Percentiles rank a stretch among this genome's conserved stretches.
Evolutionary conservation across 1,140 invertebrate species (phyloP).

Genomic region (Lordiphosa mommai): DNA sequence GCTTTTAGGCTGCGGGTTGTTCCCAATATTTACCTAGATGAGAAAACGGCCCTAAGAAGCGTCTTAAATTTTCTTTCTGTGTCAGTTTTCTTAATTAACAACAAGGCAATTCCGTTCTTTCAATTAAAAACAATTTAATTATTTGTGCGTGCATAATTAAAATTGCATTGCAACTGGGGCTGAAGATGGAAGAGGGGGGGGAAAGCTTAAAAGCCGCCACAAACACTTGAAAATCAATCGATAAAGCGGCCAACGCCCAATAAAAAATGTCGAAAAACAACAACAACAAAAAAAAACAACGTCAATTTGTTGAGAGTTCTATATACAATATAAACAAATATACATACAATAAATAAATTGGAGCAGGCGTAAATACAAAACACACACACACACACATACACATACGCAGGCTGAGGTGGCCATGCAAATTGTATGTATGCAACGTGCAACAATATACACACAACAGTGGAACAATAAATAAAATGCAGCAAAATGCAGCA

Average conservation of each 20-base stretch:
- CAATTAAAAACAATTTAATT: slow-evolving; percentile 73
- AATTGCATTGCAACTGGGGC: slow-evolving; percentile 48
- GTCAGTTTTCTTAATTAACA: slow-evolving; percentile 48
- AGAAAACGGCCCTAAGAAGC: too few species aligned
- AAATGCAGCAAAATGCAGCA: slow-evolving; percentile 69
- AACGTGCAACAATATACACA: slow-evolving; percentile 25
- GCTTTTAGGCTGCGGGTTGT: too few species aligned
- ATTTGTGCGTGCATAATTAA: slow-evolving; percentile 75
- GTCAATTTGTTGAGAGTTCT: slow-evolving; percentile 73
- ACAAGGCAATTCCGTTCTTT: slow-evolving; percentile 47
- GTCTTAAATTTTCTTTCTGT: too few species aligned
- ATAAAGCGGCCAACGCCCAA: slow-evolving; percentile 74
- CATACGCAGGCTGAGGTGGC: slow-evolving; percentile 22
- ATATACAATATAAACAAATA: slow-evolving; percentile 75
- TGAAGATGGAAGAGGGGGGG: neutral
- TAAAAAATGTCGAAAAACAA: slow-evolving; percentile 59
- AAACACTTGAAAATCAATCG: slow-evolving; percentile 61
- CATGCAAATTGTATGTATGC: slow-evolving; percentile 48
- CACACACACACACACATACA: slow-evolving; percentile 34
- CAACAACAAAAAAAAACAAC: slow-evolving; percentile 36
- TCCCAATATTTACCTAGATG: too few species aligned
- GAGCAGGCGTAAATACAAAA: slow-evolving; percentile 73
- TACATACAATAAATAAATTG: slow-evolving; percentile 77
- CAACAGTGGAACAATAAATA: slow-evolving; percentile 53
- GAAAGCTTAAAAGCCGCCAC: slow-evolving; percentile 25